phyloP scores from a whole-genome alignment of 2,113 vertebrate genomes.

The Pangasianodon gigas region DNA sequence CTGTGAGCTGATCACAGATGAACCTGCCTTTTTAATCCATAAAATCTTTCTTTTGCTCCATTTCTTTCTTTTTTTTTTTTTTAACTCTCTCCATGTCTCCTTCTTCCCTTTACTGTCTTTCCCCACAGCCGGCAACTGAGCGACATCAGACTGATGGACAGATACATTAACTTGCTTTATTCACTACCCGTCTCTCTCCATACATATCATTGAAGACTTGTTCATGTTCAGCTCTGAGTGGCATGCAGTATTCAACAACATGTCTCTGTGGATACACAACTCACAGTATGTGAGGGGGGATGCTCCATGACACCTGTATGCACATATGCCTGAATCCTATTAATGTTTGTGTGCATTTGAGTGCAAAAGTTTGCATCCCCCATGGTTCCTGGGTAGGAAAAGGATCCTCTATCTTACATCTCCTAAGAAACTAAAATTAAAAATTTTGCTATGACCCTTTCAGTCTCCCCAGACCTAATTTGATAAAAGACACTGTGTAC shows the following conservation, averaged over 20 bases:
- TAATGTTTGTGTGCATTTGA: background rate
- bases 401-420: background rate
- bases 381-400: no score
- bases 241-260: conserved; percentile 51
- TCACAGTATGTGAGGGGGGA: background rate
- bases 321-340: background rate
- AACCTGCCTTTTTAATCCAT: background rate
- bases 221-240: conserved; percentile 42
- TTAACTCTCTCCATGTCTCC: conserved; percentile 50
- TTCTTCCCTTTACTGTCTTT: conserved; percentile 61
- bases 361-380: background rate
- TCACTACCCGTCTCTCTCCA: conserved; percentile 24
- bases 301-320: background rate
- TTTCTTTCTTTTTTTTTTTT: background rate
- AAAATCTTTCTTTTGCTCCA: background rate
- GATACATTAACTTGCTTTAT: conserved; percentile 67
- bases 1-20: background rate
- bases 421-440: background rate
- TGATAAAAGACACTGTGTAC: background rate
- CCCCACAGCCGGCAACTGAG: conserved; percentile 67
- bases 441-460: background rate
- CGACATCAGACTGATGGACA: conserved; percentile 55
- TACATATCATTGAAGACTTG: conserved; percentile 27
- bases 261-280: conserved; percentile 30
- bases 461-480: background rate